Evolutionary conservation across 2,113 vertebrate species (phyloP).

Genomic region (Dicentrarchus labrax): DNA sequence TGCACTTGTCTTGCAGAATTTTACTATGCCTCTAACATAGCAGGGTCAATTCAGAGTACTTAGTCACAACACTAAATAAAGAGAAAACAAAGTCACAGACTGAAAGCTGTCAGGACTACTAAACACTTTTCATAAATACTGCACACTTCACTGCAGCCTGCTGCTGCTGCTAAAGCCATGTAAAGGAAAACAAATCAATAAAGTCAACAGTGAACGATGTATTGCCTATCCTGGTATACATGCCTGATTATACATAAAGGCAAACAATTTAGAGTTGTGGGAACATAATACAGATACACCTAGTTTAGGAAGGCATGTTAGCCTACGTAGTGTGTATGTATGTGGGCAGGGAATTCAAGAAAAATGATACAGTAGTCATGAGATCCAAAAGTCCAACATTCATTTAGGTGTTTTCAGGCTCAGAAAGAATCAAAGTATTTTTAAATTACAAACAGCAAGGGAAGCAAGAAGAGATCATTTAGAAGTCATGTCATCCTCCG

Average conservation of each 20-base stretch:
- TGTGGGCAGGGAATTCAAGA: neutral
- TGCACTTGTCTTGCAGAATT: neutral
- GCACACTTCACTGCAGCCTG: neutral
- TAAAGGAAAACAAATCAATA: constrained; percentile 28
- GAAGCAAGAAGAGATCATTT: constrained; percentile 42
- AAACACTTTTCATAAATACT: constrained; percentile 8
- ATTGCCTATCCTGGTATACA: neutral
- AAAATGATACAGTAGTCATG: neutral
- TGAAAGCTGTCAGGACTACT: constrained; percentile 26
- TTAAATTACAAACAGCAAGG: constrained; percentile 25
- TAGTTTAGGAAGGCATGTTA: neutral
- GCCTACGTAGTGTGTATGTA: neutral
- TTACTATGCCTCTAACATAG: neutral
- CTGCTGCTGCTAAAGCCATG: neutral
- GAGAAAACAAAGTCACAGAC: constrained; percentile 15
- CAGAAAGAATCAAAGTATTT: constrained; percentile 40
- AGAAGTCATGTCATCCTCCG: constrained; percentile 53
- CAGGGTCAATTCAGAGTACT: neutral
- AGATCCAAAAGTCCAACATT: neutral
- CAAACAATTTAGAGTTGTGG: constrained; percentile 6
- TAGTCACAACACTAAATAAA: neutral
- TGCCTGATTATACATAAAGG: neutral
- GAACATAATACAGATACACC: neutral
- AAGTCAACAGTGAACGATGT: constrained; percentile 1
- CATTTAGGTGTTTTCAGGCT: constrained; percentile 36